Conservation (phyloP, 2,888 invertebrate genomes). For the Norana najaformis region DNA sequence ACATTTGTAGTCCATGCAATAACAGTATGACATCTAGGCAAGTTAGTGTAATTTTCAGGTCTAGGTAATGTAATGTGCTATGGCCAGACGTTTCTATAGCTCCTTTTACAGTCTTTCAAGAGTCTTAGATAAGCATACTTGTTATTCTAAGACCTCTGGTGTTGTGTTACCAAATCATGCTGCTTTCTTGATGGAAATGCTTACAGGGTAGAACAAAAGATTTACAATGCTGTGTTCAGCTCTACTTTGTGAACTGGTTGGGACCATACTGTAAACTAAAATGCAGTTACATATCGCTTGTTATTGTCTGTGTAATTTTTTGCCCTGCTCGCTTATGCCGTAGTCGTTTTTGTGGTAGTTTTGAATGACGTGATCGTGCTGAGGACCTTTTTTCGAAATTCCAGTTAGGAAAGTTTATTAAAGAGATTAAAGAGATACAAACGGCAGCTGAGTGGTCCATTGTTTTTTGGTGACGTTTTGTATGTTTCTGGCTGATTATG, state of each 20-base stretch:
- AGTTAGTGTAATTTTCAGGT: conserved; percentile 13
- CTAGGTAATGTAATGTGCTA: background rate
- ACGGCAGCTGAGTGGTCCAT: background rate
- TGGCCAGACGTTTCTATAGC: background rate
- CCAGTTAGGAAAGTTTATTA: background rate
- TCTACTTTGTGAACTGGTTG: background rate
- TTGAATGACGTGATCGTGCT: background rate
- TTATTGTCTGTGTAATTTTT: background rate
- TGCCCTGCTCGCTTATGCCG: background rate
- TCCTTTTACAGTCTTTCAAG: conserved; percentile 5
- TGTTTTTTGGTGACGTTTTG: background rate
- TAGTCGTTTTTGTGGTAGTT: background rate
- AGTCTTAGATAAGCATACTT: background rate
- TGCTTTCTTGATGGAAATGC: background rate
- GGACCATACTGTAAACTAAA: background rate
- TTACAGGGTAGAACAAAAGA: background rate
- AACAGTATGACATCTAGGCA: background rate
- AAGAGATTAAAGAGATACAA: background rate
- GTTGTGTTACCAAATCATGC: background rate
- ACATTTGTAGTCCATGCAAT: background rate
- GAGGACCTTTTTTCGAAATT: background rate
- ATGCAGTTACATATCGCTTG: conserved; percentile 13
- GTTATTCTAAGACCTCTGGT: background rate
- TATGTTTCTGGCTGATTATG: too few species aligned
- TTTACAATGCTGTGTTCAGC: background rate